Conservation (phyloP, 2,888 invertebrate genomes). For the Clivina fossor region DNA sequence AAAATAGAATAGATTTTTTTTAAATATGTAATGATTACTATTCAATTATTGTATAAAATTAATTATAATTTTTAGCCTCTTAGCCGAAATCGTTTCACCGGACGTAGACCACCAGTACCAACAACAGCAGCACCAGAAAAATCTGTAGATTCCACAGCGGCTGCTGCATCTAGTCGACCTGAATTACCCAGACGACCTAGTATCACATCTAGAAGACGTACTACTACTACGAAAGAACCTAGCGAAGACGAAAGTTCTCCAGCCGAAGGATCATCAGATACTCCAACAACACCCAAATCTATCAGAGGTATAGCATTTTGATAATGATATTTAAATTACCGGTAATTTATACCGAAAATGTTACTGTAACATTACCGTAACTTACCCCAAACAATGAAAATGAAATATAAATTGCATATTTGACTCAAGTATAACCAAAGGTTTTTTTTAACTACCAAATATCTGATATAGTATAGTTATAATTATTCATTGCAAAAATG, state of each 20-base stretch:
- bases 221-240: slow-evolving; percentile 21
- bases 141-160: slow-evolving; percentile 51
- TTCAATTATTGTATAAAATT: neutral
- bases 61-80: no score
- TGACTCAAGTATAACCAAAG: no score
- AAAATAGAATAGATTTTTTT: no score
- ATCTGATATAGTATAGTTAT: no score
- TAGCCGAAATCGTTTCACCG: slow-evolving; percentile 48
- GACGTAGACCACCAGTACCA: slow-evolving; percentile 47
- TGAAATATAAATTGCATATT: no score
- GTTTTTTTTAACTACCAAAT: no score
- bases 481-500: no score
- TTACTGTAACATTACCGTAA: no score
- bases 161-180: slow-evolving; percentile 45
- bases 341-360: no score
- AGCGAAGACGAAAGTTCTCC: slow-evolving; percentile 38
- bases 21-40: neutral
- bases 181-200: slow-evolving; percentile 54
- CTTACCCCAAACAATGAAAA: no score
- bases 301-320: slow-evolving; percentile 18
- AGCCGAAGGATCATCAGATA: slow-evolving; percentile 37
- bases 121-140: slow-evolving; percentile 53
- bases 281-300: slow-evolving; percentile 39
- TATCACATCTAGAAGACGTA: slow-evolving; percentile 48
- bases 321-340: no score